Evolutionary conservation across 1,140 invertebrate genomes (phyloP).

Genomic region (Pinna nobilis): DNA sequence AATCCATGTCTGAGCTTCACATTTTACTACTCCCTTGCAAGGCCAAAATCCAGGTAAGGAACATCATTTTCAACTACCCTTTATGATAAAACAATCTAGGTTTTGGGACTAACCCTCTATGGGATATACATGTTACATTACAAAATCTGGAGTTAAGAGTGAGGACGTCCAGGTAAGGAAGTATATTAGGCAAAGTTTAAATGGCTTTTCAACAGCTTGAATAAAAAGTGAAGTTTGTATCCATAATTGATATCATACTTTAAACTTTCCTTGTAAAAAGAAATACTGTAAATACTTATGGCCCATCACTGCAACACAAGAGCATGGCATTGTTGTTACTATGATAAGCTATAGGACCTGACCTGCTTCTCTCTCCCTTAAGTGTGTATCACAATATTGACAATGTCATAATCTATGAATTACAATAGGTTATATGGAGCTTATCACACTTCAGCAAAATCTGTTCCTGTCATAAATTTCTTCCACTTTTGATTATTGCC

Average conservation of each 20-base stretch:
- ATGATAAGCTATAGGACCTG: slow-evolving; percentile 24
- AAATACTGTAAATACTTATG: slow-evolving; percentile 3
- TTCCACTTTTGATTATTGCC: slow-evolving; percentile 5
- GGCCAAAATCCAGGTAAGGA: too few species aligned
- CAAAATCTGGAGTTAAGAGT: background rate
- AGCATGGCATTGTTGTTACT: slow-evolving; percentile 27
- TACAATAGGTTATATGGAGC: slow-evolving; percentile 18
- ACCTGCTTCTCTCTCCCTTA: slow-evolving; percentile 22
- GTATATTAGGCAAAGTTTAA: background rate
- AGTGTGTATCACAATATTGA: slow-evolving; percentile 2
- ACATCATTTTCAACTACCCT: too few species aligned
- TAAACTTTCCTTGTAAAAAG: slow-evolving; percentile 5
- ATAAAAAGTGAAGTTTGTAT: background rate
- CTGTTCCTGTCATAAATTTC: slow-evolving; percentile 15
- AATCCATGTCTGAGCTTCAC: too few species aligned
- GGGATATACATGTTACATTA: too few species aligned
- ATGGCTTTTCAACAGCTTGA: slow-evolving; percentile 1
- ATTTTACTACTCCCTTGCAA: too few species aligned
- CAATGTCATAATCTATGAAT: slow-evolving; percentile 19
- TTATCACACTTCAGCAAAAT: slow-evolving; percentile 21
- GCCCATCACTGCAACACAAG: background rate
- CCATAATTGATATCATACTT: background rate
- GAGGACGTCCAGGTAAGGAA: background rate
- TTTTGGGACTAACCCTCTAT: too few species aligned
- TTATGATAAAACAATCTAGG: too few species aligned